A percentile compares a stretch with the other conserved stretches of the same genome.
These are phyloP conservation scores for Forpus xanthops DNA, from an alignment of 2,797 vertebrate genomes.

Conservation along the genomic window DNA sequence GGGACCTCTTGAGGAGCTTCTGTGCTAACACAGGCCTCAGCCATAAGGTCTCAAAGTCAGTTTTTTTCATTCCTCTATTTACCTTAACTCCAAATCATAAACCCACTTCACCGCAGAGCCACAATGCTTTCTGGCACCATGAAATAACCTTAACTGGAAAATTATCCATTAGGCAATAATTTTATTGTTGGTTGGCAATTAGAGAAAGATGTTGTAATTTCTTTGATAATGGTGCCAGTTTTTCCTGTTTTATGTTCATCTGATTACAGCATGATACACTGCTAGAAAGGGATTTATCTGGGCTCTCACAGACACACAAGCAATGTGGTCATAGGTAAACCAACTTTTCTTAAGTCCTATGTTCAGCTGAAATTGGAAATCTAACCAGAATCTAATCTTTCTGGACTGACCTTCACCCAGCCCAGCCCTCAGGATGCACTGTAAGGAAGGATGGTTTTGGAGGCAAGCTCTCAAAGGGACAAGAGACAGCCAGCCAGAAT, in stretches of 20 bases:
- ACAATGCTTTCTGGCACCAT: background rate
- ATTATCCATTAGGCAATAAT: conserved; percentile 16
- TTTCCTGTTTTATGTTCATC: background rate
- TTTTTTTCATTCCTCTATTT: background rate
- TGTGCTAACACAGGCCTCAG: background rate
- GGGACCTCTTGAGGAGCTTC: background rate
- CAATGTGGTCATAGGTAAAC: background rate
- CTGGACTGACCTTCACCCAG: background rate
- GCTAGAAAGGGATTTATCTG: conserved; percentile 6
- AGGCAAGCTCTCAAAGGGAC: background rate
- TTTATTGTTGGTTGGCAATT: background rate
- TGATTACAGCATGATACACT: background rate
- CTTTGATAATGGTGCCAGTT: background rate
- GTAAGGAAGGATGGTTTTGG: background rate
- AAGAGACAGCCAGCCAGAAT: background rate
- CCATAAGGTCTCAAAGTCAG: background rate
- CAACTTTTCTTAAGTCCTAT: background rate
- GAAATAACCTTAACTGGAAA: conserved; percentile 15
- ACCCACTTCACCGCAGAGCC: background rate
- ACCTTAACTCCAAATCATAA: background rate
- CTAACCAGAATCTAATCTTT: background rate
- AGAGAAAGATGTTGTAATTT: conserved; percentile 32
- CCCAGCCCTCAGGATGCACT: fast-evolving
- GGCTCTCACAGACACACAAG: background rate
- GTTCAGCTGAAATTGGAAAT: background rate